A percentile compares a stretch with the other conserved stretches of the same genome.
Conservation (phyloP, 2,888 invertebrate species). For the Sinohyriopsis cumingii region DNA sequence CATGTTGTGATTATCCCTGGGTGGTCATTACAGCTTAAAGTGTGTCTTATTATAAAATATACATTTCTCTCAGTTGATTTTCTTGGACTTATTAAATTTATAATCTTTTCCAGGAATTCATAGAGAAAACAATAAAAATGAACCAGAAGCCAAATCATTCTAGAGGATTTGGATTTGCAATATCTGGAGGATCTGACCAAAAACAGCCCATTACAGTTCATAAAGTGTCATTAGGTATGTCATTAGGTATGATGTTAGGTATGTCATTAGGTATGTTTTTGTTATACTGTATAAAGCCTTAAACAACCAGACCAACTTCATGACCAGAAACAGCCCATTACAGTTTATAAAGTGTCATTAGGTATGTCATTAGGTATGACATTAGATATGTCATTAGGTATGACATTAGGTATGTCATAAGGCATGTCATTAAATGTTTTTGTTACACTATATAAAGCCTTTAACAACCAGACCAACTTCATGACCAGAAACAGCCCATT, state of each 20-base stretch:
- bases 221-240: conserved; percentile 67
- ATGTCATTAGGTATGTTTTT: not conserved
- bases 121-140: conserved; percentile 66
- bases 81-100: not conserved
- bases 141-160: conserved; percentile 62
- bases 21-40: too few relatives aligned
- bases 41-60: not conserved
- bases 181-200: conserved; percentile 64
- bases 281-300: too few relatives aligned
- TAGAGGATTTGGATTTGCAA: conserved; percentile 71
- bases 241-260: too few relatives aligned
- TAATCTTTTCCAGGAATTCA: conserved; percentile 55
- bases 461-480: not conserved
- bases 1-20: too few relatives aligned
- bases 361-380: too few relatives aligned
- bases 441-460: too few relatives aligned
- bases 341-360: conserved; percentile 67
- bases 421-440: too few relatives aligned
- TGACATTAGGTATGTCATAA: not conserved
- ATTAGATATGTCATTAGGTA: conserved; percentile 7
- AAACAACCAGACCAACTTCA: not conserved
- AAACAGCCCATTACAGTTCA: conserved; percentile 63
- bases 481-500: conserved; percentile 43
- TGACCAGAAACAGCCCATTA: conserved; percentile 44
- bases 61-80: not conserved